Evolutionary conservation across 2,113 vertebrate species (phyloP), one percentile per base, ranked within the genome.

Genomic region (Elephas maximus): DNA sequence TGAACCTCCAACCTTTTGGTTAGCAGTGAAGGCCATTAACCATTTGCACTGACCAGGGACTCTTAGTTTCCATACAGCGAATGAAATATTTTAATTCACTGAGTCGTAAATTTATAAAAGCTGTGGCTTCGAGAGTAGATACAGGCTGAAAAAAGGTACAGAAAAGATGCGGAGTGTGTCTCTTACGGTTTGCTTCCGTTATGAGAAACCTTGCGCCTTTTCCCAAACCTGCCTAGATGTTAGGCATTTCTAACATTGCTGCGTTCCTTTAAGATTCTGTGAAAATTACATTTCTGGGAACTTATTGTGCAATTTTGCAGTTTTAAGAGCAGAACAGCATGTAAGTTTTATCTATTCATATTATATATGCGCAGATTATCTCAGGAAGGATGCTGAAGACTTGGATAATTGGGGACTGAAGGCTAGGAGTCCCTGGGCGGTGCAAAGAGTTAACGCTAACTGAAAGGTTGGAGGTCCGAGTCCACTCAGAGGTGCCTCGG

Each of bases 71-170:
- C 12, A 4, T 78, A 79, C 26, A 41, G 63, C 51, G 80, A n/a
- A 53, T 84, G 48, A 78, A 30, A 63, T 94, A 30, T 51, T 96
- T 93, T 95, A 94, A 77, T 65, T 69, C 86, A 93, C 14, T 20
- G 28, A 74, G 45, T 78, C 6, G 21, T 83, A 12, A 41, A 69
- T 87, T 41, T 78, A 2, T 7, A 37, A 88, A 76, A 14, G 1
- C 57, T 53, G 20, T 79, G 73, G 60, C 24, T 80, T 85, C 41
- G 51, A 82, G 57, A 41, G 48, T 8, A 28, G 26, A 20, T 91
- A 1, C 2, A 69, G 24, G 26, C 67, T 73, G 63, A 74, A 95
- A 41, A 24, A 21, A 17, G 37, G 45, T 73, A 86, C 41, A 62
- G 69, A 69, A 84, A 88, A 83, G 45, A 81, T 37, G 44, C 37